phyloP scores from a whole-genome alignment of 30 jellyfish, hydroid and myxozoan genomes.

The Hydractinia symbiolongicarpus region DNA sequence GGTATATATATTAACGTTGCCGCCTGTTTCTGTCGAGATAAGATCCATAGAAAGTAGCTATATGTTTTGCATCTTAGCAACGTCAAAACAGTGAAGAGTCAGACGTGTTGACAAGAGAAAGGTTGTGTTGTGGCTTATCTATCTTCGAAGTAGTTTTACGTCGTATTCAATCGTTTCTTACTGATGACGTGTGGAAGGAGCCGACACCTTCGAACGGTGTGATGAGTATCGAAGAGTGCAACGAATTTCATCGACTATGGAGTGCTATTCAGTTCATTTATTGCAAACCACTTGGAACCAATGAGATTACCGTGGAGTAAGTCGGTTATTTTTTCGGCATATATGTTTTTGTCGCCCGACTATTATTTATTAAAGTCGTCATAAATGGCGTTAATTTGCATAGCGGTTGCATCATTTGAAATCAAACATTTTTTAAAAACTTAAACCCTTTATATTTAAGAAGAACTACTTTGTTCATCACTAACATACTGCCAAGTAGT shows the following conservation, averaged over 20 bases:
- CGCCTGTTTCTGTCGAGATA: too few relatives aligned
- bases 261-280: slow-evolving; percentile 96
- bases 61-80: slow-evolving; percentile 49
- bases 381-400: background rate
- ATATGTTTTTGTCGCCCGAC: background rate
- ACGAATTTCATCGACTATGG: slow-evolving; percentile 97
- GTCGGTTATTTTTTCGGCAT: slow-evolving; percentile 7
- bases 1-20: too few relatives aligned
- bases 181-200: slow-evolving; percentile 91
- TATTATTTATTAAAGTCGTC: background rate
- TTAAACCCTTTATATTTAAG: too few relatives aligned
- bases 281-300: slow-evolving; percentile 92
- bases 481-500: too few relatives aligned
- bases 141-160: slow-evolving; percentile 79
- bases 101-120: slow-evolving; percentile 82
- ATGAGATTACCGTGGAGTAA: slow-evolving; percentile 97
- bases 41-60: too few relatives aligned
- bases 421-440: too few relatives aligned
- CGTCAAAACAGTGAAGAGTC: slow-evolving; percentile 89
- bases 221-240: slow-evolving; percentile 95
- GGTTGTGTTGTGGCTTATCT: slow-evolving; percentile 96
- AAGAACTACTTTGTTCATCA: too few relatives aligned
- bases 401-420: background rate
- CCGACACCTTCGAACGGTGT: slow-evolving; percentile 98
- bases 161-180: slow-evolving; percentile 64